Conservation (phyloP, 2,888 invertebrate species). For the Clistopyga incitator region DNA sequence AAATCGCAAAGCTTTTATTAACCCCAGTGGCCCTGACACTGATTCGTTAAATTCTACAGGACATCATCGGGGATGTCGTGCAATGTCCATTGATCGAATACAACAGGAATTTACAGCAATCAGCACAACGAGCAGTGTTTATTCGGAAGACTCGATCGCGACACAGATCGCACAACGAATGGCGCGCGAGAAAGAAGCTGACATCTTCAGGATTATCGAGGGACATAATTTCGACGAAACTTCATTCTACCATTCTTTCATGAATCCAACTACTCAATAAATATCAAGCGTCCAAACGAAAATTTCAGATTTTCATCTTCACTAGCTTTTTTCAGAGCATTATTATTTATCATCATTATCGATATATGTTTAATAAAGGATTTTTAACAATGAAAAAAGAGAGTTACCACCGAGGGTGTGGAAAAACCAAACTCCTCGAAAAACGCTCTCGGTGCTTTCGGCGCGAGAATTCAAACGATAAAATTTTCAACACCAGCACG, state of each 20-base stretch:
- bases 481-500: no score
- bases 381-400: no score
- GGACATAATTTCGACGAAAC: slow-evolving; percentile 72
- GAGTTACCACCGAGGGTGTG: no score
- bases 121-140: not conserved
- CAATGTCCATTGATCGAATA: not conserved
- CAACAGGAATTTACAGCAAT: not conserved
- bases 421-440: no score
- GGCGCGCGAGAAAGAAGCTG: slow-evolving; percentile 71
- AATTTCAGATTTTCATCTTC: slow-evolving; percentile 7
- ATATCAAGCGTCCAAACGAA: not conserved
- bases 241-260: slow-evolving; percentile 63
- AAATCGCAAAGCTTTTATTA: not conserved
- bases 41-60: not conserved
- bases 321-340: not conserved
- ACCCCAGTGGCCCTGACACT: not conserved
- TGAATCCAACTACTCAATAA: not conserved
- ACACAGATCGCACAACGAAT: slow-evolving; percentile 49
- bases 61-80: not conserved
- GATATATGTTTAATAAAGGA: no score
- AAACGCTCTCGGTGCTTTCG: no score
- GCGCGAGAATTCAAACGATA: no score
- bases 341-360: no score
- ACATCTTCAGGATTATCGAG: slow-evolving; percentile 74
- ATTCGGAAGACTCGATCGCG: slow-evolving; percentile 61